Evolutionary conservation across 2,888 invertebrate species (phyloP), one percentile per base, ranked within the genome.

Genomic region (Scaptomyza caliginosa): DNA sequence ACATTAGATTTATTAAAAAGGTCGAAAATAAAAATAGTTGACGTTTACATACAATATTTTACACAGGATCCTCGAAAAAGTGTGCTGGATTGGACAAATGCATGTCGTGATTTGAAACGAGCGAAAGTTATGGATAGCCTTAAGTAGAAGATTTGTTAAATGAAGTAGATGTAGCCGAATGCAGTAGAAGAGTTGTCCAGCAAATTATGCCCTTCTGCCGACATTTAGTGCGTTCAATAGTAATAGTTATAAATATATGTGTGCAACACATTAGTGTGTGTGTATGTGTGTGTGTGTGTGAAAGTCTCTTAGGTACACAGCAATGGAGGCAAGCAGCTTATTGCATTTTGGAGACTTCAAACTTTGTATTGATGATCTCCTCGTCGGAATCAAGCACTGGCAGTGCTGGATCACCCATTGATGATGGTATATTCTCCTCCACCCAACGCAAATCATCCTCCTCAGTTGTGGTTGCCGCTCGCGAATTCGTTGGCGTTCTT

Each of bases 331-430:
- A 32, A 34, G 39, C 48, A 42, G 49, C 77, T 74, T 91, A 96
- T 92, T 96, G 96, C 96, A 96, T 96, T 92, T 96, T 96, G 50
- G 96, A 96, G 72, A 96, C 95, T 92, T 96, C 96, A 90, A 96
- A 96, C 91, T 95, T 95, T 2, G 96, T 96, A 82, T 94, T 96
- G 83, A 96, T 94, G 51, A 96, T 94, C 92, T 96, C 96, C 92
- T 96, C 96, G 88, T 95, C 95, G 0, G 95, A 95, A 93, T 96
- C 92, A 89, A 96, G 91, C 88, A 96, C 91, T 79, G 94, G 92
- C 90, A 95, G 77, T 86, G 96, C 91, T 65, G 95, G 94, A 90
- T 96, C 96, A 59, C 94, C 93, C 71, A 95, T 92, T 8, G 94
- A 93, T 24, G 95, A 93, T 0, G 97, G 97, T 76, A 98, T 97